Conservation (phyloP, 1,140 invertebrate species). For the Sycophaga agraensis region DNA sequence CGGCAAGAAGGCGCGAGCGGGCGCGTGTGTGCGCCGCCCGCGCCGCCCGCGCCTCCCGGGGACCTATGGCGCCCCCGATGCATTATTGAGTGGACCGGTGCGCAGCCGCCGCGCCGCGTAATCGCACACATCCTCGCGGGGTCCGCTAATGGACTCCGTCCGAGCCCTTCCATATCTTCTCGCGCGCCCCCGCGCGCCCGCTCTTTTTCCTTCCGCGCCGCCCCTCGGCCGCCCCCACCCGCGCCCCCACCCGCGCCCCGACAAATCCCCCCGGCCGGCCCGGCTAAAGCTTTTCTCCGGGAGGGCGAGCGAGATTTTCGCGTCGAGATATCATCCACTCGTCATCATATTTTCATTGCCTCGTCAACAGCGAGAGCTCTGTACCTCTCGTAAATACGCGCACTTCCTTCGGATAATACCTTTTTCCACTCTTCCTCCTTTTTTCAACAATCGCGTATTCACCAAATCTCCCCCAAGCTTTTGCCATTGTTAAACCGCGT, state of each 20-base stretch:
- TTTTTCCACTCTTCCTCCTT: too few species aligned
- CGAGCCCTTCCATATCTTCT: conserved; percentile 34
- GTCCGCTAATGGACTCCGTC: conserved; percentile 45
- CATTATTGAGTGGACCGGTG: conserved; percentile 48
- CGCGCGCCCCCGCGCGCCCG: conserved; percentile 31
- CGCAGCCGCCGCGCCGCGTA: conserved; percentile 32
- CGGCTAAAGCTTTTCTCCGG: neutral
- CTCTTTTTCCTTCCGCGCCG: neutral
- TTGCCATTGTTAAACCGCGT: too few species aligned
- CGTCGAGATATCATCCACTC: conserved; percentile 22
- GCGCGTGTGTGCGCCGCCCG: neutral
- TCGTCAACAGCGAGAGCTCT: conserved; percentile 29
- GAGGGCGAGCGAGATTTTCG: conserved; percentile 3
- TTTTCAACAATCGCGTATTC: too few species aligned
- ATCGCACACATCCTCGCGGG: conserved; percentile 46
- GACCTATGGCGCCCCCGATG: conserved; percentile 39
- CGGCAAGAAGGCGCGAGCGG: neutral
- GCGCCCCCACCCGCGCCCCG: neutral
- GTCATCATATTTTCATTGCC: conserved; percentile 46
- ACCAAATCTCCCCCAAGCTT: too few species aligned
- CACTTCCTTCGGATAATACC: neutral
- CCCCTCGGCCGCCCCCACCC: neutral
- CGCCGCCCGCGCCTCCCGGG: conserved; percentile 13
- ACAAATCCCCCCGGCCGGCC: neutral
- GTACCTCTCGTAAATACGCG: neutral